phyloP scores from a whole-genome alignment of 2,113 vertebrate genomes.

The Martes martes region DNA sequence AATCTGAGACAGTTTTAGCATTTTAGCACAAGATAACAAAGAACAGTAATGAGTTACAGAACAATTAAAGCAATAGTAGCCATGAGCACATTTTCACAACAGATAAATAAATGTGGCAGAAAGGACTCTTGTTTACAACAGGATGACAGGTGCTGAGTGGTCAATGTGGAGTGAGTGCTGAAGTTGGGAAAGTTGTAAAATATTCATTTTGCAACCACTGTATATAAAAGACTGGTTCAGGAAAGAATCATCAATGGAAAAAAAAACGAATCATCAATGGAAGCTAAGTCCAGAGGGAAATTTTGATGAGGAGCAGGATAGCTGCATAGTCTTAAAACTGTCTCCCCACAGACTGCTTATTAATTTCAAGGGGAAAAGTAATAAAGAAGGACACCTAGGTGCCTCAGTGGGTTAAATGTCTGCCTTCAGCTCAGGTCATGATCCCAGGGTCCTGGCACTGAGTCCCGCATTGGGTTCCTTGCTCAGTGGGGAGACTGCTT shows the following conservation, averaged over 20 bases:
- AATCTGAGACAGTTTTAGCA: neutral
- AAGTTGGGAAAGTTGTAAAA: neutral
- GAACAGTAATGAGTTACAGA: neutral
- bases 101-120: neutral
- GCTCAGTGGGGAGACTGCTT: neutral
- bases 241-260: neutral
- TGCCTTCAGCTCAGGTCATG: neutral
- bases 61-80: neutral
- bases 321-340: neutral
- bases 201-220: neutral
- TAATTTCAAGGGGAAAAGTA: conserved; percentile 16
- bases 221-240: neutral
- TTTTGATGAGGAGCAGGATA: neutral
- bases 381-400: neutral
- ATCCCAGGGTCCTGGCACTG: neutral
- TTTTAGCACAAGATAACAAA: conserved; percentile 5
- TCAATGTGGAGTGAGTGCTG: neutral
- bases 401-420: neutral
- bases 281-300: neutral
- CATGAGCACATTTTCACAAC: neutral
- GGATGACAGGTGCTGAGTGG: neutral
- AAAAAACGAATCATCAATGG: neutral
- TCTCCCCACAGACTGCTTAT: neutral
- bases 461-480: neutral
- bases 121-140: neutral